Evolutionary conservation across 2,797 vertebrate species (phyloP), one percentile per base, ranked within the genome.

Genomic region (Falco biarmicus): DNA sequence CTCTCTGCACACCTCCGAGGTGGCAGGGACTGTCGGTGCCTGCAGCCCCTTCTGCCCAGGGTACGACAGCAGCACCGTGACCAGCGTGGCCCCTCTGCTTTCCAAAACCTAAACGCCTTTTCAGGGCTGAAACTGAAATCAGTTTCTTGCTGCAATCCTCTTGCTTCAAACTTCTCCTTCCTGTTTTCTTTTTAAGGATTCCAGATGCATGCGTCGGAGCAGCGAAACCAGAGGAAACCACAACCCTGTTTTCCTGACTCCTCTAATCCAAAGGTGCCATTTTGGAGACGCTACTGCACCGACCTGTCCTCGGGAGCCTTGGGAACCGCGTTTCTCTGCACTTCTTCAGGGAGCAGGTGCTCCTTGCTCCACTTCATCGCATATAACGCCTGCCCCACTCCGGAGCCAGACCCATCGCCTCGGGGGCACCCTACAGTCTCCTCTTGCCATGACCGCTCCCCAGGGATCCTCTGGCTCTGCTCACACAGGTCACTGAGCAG

Each of bases 91-190:
- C 45, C 10, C 37, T 15, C 50, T 6, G 39, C 90, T 47, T 19
- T 56, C 43, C 39, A 16, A 48, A 26, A 5, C 76, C 32, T 34
- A 21, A 70, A 20, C 1, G 19, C n/a, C 60, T 45, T 60, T n/a
- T 29, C 0, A 4, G 50, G 63, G 43, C 54, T 10, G 26, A 84
- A 90, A 93, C 3, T 1, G 59, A 68, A 66, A 73, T 11, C 48
- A 68, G 21, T 13, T 61, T 59, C 59, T 28, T 26, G 83, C 82
- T 74, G 95, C 82, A 9, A 11, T 1, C 31, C 80, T 53, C 78
- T 14, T 21, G 45, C 82, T 83, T 87, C 82, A 80, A 94, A 60
- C 92, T 96, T 84, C 93, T 92, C 86, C 90, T 96, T 95, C 92
- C 90, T 94, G 63, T 64, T 96, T 73, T 78, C 76, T 69, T 47